phyloP scores from a whole-genome alignment of 2,113 vertebrate genomes.

The Pygoscelis antarcticus region DNA sequence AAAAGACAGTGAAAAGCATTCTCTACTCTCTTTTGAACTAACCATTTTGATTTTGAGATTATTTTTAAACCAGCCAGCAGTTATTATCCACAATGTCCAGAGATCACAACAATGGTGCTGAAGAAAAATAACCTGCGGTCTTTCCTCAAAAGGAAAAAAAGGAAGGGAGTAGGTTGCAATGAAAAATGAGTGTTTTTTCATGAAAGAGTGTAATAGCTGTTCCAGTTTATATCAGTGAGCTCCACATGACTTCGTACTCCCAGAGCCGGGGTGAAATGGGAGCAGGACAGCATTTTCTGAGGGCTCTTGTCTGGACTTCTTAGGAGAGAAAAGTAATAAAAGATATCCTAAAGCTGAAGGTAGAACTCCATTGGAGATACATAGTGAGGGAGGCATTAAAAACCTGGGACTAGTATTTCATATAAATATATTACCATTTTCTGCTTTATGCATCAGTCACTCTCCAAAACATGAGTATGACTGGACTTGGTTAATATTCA shows the following conservation, averaged over 20 bases:
- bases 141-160: background rate
- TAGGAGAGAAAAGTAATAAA: background rate
- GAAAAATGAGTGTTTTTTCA: background rate
- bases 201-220: background rate
- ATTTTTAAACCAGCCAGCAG: background rate
- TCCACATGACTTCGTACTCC: background rate
- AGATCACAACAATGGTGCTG: background rate
- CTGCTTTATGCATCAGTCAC: background rate
- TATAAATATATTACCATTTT: background rate
- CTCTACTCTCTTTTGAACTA: background rate
- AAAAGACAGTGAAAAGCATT: background rate
- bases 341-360: background rate
- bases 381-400: background rate
- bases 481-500: background rate
- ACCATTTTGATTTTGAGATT: background rate
- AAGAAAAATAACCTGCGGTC: background rate
- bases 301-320: background rate
- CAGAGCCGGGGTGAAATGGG: fast-evolving
- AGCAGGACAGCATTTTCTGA: background rate
- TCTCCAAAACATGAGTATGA: background rate
- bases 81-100: background rate
- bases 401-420: background rate
- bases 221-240: background rate
- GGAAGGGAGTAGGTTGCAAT: background rate
- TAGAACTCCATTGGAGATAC: background rate